Percentiles rank a stretch among this genome's conserved stretches.
These are phyloP conservation scores for Tanypteryx hageni DNA, from an alignment of 2,888 invertebrate genomes.

Conservation along the genomic window DNA sequence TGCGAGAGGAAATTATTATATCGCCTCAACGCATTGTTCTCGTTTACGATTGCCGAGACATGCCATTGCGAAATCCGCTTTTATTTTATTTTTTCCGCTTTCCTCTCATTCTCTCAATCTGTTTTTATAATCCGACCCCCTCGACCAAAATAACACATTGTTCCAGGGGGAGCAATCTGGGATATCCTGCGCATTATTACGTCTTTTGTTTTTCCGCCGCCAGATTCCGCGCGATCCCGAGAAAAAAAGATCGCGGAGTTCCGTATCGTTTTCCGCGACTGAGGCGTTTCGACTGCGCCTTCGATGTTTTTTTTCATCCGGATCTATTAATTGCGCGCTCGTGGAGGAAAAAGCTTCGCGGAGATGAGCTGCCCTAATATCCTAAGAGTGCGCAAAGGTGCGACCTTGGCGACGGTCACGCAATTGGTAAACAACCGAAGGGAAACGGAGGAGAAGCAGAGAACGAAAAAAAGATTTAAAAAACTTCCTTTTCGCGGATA, in stretches of 20 bases:
- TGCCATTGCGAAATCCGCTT: neutral
- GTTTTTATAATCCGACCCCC: neutral
- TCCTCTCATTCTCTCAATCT: too few relatives aligned
- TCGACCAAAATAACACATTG: constrained; percentile 6
- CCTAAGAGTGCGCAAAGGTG: too few relatives aligned
- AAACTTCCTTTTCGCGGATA: too few relatives aligned
- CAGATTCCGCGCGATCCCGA: neutral
- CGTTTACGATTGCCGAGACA: neutral
- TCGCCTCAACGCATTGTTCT: neutral
- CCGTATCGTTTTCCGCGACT: too few relatives aligned
- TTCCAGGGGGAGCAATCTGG: neutral
- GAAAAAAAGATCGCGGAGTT: too few relatives aligned
- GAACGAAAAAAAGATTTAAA: too few relatives aligned
- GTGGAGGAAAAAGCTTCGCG: too few relatives aligned
- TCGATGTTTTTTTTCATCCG: too few relatives aligned
- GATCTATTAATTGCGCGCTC: too few relatives aligned
- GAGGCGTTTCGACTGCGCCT: too few relatives aligned
- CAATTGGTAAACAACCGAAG: neutral
- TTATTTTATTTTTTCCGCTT: neutral
- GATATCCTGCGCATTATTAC: neutral
- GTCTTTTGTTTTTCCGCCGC: neutral
- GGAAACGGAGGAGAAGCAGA: too few relatives aligned
- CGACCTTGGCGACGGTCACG: constrained; percentile 1
- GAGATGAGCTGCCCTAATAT: too few relatives aligned
- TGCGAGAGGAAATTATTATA: neutral